phyloP scores from a whole-genome alignment of 2,113 vertebrate species.

The Osmerus eperlanus region DNA sequence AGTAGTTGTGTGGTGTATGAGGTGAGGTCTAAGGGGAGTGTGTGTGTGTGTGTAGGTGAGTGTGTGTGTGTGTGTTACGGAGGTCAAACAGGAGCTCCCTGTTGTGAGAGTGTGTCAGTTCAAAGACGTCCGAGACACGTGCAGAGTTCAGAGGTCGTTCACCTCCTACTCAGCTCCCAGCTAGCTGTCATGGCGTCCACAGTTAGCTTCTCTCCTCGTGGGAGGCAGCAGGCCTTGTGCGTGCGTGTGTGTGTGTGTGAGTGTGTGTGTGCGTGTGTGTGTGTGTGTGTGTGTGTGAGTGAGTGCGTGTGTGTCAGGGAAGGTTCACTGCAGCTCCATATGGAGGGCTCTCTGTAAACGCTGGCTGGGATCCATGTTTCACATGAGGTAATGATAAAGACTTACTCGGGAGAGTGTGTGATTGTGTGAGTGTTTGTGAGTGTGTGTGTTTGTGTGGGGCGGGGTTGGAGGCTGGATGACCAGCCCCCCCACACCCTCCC shows the following conservation, averaged over 20 bases:
- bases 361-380: too few species aligned
- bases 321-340: not conserved
- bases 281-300: not conserved
- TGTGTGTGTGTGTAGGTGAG: constrained; percentile 6
- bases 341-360: too few species aligned
- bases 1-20: not conserved
- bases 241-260: not conserved
- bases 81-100: constrained; percentile 24
- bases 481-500: too few species aligned
- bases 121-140: constrained; percentile 38
- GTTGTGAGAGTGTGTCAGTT: constrained; percentile 43
- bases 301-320: not conserved
- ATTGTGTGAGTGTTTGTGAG: not conserved
- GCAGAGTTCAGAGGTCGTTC: not conserved
- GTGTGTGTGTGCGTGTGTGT: constrained; percentile 10
- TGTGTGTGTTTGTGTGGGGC: not conserved
- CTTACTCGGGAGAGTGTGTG: too few species aligned
- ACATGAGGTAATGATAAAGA: too few species aligned
- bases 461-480: not conserved
- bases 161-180: too few species aligned
- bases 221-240: constrained; percentile 1
- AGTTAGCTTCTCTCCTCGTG: not conserved
- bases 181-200: not conserved
- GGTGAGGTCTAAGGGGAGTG: too few species aligned
- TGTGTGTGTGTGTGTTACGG: constrained; percentile 2